A percentile compares a stretch with the other conserved stretches of the same genome.
phyloP scores from a whole-genome alignment of 2,113 vertebrate species.

The Hippotragus niger region DNA sequence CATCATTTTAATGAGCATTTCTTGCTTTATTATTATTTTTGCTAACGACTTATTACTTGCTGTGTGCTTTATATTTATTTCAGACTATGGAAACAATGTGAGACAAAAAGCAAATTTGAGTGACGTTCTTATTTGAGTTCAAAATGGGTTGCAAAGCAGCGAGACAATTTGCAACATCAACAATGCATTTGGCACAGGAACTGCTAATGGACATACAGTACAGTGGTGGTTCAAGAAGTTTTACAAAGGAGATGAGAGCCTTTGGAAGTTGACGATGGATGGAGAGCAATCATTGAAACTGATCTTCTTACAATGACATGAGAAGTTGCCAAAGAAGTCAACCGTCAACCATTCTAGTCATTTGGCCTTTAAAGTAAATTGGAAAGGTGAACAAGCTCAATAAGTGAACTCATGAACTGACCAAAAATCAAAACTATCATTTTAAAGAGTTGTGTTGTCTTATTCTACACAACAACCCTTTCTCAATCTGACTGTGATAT shows the following conservation, averaged over 20 bases:
- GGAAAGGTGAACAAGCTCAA: background rate
- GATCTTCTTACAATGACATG: accelerated
- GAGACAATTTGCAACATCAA: background rate
- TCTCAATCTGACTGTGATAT: background rate
- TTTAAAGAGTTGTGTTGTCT: background rate
- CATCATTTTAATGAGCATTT: background rate
- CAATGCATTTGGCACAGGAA: background rate
- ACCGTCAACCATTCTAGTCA: background rate
- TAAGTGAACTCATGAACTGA: background rate
- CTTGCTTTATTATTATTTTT: background rate
- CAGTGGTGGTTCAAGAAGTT: background rate
- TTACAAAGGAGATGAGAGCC: background rate
- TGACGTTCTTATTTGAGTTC: background rate
- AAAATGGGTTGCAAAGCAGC: background rate
- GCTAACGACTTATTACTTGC: background rate
- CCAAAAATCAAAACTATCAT: background rate
- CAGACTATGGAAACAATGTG: background rate
- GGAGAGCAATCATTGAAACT: background rate
- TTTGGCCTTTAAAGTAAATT: background rate
- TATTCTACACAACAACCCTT: background rate
- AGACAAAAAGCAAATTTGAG: background rate
- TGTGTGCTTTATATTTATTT: background rate
- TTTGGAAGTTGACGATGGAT: background rate
- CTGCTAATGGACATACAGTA: background rate
- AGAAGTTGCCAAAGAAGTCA: background rate